Base-by-base conservation (phyloP, 1,140 invertebrate species). In the Vanessa atalanta region DNA sequence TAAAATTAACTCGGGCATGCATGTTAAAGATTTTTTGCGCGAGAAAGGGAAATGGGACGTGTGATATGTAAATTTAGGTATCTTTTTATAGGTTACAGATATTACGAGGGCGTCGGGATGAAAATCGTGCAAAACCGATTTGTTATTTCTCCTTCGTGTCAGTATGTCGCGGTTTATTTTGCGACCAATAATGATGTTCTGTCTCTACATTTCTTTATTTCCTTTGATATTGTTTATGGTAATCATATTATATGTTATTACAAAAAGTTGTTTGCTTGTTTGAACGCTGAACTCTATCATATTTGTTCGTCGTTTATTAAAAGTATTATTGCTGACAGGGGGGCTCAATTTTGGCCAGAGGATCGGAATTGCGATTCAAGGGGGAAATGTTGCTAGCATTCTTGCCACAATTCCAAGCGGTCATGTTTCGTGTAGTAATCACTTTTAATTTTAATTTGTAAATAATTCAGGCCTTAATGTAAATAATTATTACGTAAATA, bases 11-110 rank as follows among this genome's bases (percentile, higher is more conserved):
- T 70, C 64, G 50, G 70, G 23, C 47, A 50, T 63, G 47, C 65
- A 53, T 77, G 65, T 70, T 73, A 70, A 73, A 53, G 69, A 71
- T 73, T 75, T 75, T 79, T 75, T 73, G 73, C 70, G 73, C 57
- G 63, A 50, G 23, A 76, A 78, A 61, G 70, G 82, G 82, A 84
- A 88, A 85, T 88, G 87, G 80, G 79, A 82, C 79, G 83, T 85
- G 77, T 83, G 83, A 88, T 88, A 86, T 83, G 84, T 83, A 87
- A 83, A 86, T 88, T 78, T 73, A 77, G 77, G 79, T 86, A 83
- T 84, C 81, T 81, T 85, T 61, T 81, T 78, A 73, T 72, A 64
- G 79, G 79, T 79, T 57, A 63, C 65, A 69, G 72, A 79, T 76
- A 76, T 74, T 71, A 72, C 37, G 69, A 61, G 72, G 65, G 70